Percentiles rank a stretch among this genome's conserved stretches.
phyloP scores from a whole-genome alignment of 2,797 vertebrate species.

The Centroberyx gerrardi region DNA sequence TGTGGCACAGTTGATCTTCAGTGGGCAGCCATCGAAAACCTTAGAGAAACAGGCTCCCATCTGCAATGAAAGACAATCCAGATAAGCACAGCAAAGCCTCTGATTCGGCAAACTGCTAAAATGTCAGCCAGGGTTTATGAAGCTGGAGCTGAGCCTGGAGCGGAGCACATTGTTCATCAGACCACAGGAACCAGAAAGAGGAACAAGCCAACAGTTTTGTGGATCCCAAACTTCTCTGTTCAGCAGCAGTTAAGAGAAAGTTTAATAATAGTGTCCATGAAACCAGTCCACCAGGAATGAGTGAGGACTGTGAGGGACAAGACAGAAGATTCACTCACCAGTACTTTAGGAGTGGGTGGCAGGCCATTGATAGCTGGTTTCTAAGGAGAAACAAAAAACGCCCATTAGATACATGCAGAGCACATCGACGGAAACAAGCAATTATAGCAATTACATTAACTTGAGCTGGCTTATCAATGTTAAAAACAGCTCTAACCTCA shows the following conservation, averaged over 20 bases:
- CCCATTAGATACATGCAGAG: slow-evolving; percentile 25
- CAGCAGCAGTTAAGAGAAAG: slow-evolving; percentile 41
- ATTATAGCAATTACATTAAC: slow-evolving; percentile 20
- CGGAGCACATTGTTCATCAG: background rate
- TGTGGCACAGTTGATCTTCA: slow-evolving; percentile 99
- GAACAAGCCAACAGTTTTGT: slow-evolving; percentile 54
- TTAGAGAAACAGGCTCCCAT: slow-evolving; percentile 99
- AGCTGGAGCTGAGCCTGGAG: slow-evolving; percentile 31
- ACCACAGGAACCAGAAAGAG: slow-evolving; percentile 24
- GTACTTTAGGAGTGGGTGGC: slow-evolving; percentile 97
- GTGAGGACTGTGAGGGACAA: slow-evolving; percentile 34
- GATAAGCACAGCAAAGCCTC: slow-evolving; percentile 39
- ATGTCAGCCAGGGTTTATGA: slow-evolving; percentile 68
- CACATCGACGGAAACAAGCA: slow-evolving; percentile 20
- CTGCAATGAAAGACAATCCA: slow-evolving; percentile 78
- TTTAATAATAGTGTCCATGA: slow-evolving; percentile 51
- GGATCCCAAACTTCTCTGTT: slow-evolving; percentile 59
- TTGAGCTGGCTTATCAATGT: slow-evolving; percentile 25
- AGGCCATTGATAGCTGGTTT: slow-evolving; percentile 97
- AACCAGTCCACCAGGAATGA: slow-evolving; percentile 28
- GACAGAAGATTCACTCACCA: slow-evolving; percentile 88
- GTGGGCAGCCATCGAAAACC: slow-evolving; percentile 98
- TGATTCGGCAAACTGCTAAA: slow-evolving; percentile 18
- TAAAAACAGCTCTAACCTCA: slow-evolving; percentile 17
- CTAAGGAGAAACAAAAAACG: slow-evolving; percentile 77